Evolutionary conservation across 2,888 invertebrate species (phyloP), one percentile per base, ranked within the genome.

Genomic region (Philonicus albiceps): DNA sequence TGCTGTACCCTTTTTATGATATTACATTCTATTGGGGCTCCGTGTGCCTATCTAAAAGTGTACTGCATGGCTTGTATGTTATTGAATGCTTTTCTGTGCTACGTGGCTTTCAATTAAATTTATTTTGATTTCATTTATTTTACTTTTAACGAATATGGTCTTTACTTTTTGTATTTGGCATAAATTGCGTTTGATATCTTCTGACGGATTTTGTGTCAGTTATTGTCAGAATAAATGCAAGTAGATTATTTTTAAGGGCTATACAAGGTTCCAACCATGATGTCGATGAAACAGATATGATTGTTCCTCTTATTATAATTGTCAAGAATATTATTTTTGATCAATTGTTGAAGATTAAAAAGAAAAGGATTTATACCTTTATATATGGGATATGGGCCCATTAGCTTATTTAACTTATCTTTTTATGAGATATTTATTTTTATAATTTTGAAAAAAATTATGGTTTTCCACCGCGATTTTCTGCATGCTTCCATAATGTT

Each of bases 181-280:
- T n/a, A n/a, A n/a, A n/a, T n/a, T n/a, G n/a, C n/a, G n/a, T n/a
- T n/a, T n/a, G n/a, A n/a, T n/a, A n/a, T n/a, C n/a, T n/a, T n/a
- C n/a, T n/a, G n/a, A n/a, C n/a, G n/a, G n/a, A n/a, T n/a, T n/a
- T n/a, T n/a, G n/a, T n/a, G n/a, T n/a, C 92, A 88, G 92, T 93
- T 91, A 94, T 93, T 90, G 94, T 89, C 87, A 94, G 94, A 78
- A 94, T 94, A 93, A 94, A 94, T 89, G 93, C 93, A 89, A 95
- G 90, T 89, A 94, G 89, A 92, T 95, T 95, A 92, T 94, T 94
- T 93, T 95, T 94, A 93, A 95, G 91, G 0, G 94, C 94, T 92
- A 94, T 93, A 93, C 94, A 95, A 90, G 92, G 91, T 88, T 91
- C 89, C 89, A 93, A 88, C 90, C 93, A 93, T n/a, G 93, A 92